These are phyloP conservation scores for Eurosta solidaginis DNA, from an alignment of 1,140 invertebrate genomes.

Conservation along the genomic window DNA sequence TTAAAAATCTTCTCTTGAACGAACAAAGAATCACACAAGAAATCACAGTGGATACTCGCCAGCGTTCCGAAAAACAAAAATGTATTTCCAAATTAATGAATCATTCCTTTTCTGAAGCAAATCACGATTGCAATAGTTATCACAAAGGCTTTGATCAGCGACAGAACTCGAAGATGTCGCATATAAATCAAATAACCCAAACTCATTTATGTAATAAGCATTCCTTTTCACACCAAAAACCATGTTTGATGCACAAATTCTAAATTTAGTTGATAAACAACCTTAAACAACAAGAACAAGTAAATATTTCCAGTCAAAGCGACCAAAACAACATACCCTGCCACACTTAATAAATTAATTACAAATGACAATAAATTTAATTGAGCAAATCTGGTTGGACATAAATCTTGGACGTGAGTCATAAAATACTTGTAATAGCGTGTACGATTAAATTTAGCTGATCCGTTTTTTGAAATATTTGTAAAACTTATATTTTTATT, in stretches of 20 bases:
- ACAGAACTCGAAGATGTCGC: background rate
- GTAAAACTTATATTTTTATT: no score
- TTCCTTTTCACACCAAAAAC: slow-evolving; percentile 15
- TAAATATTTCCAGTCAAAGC: background rate
- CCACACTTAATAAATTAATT: slow-evolving; percentile 23
- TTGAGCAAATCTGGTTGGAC: background rate
- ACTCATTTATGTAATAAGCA: background rate
- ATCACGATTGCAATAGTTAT: background rate
- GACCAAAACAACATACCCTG: background rate
- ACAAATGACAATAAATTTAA: slow-evolving; percentile 27
- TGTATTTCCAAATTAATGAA: no score
- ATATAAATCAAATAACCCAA: background rate
- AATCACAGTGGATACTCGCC: no score
- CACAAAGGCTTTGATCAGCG: background rate
- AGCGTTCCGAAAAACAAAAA: no score
- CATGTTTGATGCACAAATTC: slow-evolving; percentile 17
- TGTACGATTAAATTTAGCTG: no score
- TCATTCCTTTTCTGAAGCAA: no score
- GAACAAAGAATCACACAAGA: no score
- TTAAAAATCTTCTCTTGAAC: no score
- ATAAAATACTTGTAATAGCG: background rate
- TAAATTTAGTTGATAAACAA: background rate
- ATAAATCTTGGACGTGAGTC: slow-evolving; percentile 19
- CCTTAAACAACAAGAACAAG: background rate
- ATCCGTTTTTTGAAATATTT: no score